phyloP scores from a whole-genome alignment of 2,888 invertebrate genomes.

The Celastrina argiolus region DNA sequence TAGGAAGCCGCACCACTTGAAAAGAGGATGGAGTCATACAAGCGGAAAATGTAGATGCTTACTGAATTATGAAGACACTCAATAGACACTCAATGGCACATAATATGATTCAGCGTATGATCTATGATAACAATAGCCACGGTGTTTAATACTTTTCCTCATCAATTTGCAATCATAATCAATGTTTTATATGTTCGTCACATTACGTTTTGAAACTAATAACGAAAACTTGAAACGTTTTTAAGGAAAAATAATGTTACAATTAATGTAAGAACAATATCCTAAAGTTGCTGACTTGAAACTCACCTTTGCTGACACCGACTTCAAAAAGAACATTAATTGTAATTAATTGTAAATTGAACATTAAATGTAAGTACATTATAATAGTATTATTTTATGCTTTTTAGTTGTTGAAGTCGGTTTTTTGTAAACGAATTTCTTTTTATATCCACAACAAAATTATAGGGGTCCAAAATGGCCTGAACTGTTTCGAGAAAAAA shows the following conservation, averaged over 20 bases:
- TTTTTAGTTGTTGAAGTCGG: no score
- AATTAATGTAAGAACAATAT: no score
- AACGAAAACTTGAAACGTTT: neutral
- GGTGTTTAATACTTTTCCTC: conserved; percentile 7
- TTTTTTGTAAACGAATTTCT: no score
- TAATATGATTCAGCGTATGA: conserved; percentile 4
- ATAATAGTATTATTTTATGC: no score
- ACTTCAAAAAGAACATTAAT: no score
- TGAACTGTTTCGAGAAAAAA: no score
- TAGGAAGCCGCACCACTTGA: neutral
- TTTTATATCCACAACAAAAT: no score
- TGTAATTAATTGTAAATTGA: no score
- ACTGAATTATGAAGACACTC: conserved; percentile 4
- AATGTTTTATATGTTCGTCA: neutral
- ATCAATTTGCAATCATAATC: conserved; percentile 14
- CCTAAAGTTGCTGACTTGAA: no score
- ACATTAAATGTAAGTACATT: no score
- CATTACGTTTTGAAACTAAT: neutral
- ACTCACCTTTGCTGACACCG: no score
- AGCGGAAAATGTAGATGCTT: neutral
- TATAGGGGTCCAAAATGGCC: no score
- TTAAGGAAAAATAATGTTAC: neutral
- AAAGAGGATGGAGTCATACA: neutral
- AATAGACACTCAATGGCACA: conserved; percentile 3
- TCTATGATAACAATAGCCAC: neutral